Base-by-base conservation (phyloP, 2,888 invertebrate genomes). In the Rhorus exstirpatorius region DNA sequence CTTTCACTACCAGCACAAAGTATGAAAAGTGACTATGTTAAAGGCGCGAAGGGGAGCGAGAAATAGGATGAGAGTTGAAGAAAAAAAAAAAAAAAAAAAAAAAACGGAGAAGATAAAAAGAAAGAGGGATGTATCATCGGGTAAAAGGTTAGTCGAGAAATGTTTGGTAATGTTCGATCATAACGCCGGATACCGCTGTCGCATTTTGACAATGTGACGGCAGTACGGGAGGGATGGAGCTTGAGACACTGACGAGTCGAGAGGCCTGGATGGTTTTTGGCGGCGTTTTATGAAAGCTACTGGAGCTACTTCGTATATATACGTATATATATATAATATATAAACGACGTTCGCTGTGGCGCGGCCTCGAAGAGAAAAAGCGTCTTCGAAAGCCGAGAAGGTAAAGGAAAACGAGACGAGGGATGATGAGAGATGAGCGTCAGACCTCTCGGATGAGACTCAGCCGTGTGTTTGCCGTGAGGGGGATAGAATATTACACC, bases 401-500 rank as follows among this genome's bases (percentile, higher is more conserved):
- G 17, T n/a, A n/a, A 51, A 51, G 51, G 17, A 53, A 24, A 17
- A 63, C 7, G 26, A 26, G 44, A n/a, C 7, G 49, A 24, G 63
- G 44, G 70, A 41, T 21, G 51, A 51, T 12, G 1, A 63, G 41
- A 74, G 60, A 63, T 49, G 53, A 65, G 74, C 24, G n/a, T 14
- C n/a, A 17, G 21, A 49, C 51, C 51, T 74, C 14, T 35, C 21
- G 51, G 38, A 74, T 63, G 61, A 61, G 63, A 51, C 74, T 81
- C 78, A 53, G 10, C 38, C 38, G 38, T 8, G 38, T 38, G 74
- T 58, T 61, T 81, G 70, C 67, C 67, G 84, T 17, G 81, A 68
- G 80, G 68, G 84, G 85, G 86, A 86, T 83, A 88, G 90, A 91
- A 91, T 91, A 91, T 91, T 91, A 91, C 91, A 89, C 91, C 91